Percentiles rank a stretch among this genome's conserved stretches.
Evolutionary conservation across 1,140 invertebrate genomes (phyloP).

Genomic region (Rhagoletis pomonella): DNA sequence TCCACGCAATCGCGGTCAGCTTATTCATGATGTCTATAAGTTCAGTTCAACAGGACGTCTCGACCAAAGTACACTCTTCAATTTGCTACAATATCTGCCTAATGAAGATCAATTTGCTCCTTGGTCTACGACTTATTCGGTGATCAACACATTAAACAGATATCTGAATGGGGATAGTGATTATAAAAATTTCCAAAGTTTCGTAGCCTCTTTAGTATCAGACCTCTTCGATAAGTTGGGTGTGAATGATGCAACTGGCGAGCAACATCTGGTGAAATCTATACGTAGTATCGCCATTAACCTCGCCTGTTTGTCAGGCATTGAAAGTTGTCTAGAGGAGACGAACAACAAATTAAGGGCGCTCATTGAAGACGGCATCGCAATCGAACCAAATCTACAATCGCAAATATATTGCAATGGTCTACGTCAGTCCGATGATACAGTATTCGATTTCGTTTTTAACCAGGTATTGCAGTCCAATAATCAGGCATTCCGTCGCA

Average conservation of each 20-base stretch:
- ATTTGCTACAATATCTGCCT: conserved; percentile 77
- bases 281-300: conserved; percentile 74
- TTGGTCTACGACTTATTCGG: conserved; percentile 76
- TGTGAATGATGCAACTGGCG: conserved; percentile 68
- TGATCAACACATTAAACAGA: conserved; percentile 68
- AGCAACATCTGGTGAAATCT: conserved; percentile 71
- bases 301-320: conserved; percentile 75
- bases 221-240: conserved; percentile 69
- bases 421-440: conserved; percentile 77
- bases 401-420: conserved; percentile 80
- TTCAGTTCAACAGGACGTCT: conserved; percentile 78
- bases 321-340: conserved; percentile 74
- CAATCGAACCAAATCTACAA: conserved; percentile 67
- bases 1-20: conserved; percentile 83
- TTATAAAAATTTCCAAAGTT: conserved; percentile 64
- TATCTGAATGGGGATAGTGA: conserved; percentile 62
- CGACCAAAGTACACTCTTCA: conserved; percentile 72
- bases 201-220: conserved; percentile 67
- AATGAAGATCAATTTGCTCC: conserved; percentile 79
- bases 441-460: conserved; percentile 81
- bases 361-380: conserved; percentile 73
- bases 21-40: conserved; percentile 85
- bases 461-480: conserved; percentile 77
- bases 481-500: conserved; percentile 76
- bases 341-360: conserved; percentile 68